Evolutionary conservation across 2,797 vertebrate genomes (phyloP), one percentile per base, ranked within the genome.

Genomic region (Pitangus sulphuratus): DNA sequence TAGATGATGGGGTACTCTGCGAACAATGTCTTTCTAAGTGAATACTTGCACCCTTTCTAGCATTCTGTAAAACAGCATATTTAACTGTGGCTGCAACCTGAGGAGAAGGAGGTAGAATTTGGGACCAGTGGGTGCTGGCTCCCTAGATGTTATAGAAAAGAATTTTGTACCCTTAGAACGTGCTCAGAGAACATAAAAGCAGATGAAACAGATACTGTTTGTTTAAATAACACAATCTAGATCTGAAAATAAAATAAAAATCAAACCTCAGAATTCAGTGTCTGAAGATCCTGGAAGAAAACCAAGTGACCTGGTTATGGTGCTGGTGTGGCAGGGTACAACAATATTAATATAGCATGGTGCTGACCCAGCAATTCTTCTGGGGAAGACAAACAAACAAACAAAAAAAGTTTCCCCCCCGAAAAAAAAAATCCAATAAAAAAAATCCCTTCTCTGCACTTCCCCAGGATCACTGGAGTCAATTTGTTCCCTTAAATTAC

Each of bases 151-250:
- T 56, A 22, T 2, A 9, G 11, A 21, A 19, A 60, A 54, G 75
- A 13, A 0, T 1, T 37, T 60, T 87, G 12, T 56, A 17, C 15
- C 13, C 6, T 56, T 40, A 51, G 5, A 82, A 26, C 11, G 5
- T 6, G 9, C 6, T 80, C 39, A 53, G 30, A 57, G 18, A 79
- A 76, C 2, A 15, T 25, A 19, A 74, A 84, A 72, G 44, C 9
- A 66, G 61, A 62, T 65, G 15, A 75, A 74, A 66, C 4, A 56
- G 16, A 51, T 42, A 16, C 71, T 54, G 15, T 28, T 12, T 57
- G 6, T 62, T 66, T 40, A 81, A 33, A 31, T 15, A 80, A 37
- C 9, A 64, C 9, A 47, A 22, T 33, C 18, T 56, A 75, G 51
- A 81, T 35, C 8, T 62, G 25, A 74, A 86, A 64, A 74, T 7